Conservation (phyloP, 2,797 vertebrate species). For the Gobio occitaniae region DNA sequence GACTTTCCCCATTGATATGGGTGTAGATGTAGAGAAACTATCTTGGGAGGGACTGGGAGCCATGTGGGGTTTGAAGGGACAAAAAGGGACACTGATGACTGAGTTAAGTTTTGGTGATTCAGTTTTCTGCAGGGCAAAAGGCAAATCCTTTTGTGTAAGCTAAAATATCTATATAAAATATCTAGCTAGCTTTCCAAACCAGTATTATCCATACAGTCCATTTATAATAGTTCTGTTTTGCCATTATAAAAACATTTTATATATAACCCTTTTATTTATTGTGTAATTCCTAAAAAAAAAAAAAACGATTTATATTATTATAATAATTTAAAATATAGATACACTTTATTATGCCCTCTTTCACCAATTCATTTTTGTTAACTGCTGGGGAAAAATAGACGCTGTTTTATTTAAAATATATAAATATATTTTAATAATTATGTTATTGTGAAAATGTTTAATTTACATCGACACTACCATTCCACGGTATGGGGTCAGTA, state of each 20-base stretch:
- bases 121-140: conserved; percentile 16
- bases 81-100: conserved; percentile 5
- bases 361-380: neutral
- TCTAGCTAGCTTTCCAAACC: neutral
- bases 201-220: neutral
- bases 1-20: conserved; percentile 36
- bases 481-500: neutral
- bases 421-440: neutral
- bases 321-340: neutral
- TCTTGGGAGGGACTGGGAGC: neutral
- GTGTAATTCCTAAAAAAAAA: neutral
- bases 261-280: neutral
- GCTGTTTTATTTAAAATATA: neutral
- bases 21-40: neutral
- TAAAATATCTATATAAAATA: conserved; percentile 16
- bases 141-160: neutral
- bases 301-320: neutral
- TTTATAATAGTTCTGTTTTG: neutral
- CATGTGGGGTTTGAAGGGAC: neutral
- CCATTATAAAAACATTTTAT: neutral
- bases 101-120: conserved; percentile 22
- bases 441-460: neutral
- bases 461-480: neutral
- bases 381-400: neutral
- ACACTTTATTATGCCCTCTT: neutral